These are phyloP conservation scores for Acleris emargana DNA, from an alignment of 2,888 invertebrate genomes.

Conservation along the genomic window DNA sequence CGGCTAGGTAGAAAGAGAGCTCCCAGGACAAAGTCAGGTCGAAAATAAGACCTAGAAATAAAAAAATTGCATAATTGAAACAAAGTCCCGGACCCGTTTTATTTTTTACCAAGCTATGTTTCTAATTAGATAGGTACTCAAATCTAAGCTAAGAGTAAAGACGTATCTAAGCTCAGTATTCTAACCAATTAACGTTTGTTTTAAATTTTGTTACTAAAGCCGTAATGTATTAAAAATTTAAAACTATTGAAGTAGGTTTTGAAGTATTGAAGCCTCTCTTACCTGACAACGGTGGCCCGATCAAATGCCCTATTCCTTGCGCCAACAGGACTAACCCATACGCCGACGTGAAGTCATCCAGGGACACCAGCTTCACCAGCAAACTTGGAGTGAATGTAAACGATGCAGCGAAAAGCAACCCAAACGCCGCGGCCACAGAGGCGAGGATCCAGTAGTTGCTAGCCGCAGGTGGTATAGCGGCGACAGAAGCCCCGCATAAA, in stretches of 20 bases:
- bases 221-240: not conserved
- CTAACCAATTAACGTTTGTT: too few relatives aligned
- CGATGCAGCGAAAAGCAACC: conserved; percentile 95
- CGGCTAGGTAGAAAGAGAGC: conserved; percentile 91
- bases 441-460: conserved; percentile 78
- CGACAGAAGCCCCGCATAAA: conserved; percentile 85
- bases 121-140: too few relatives aligned
- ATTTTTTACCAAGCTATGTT: too few relatives aligned
- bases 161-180: too few relatives aligned
- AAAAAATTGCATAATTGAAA: not conserved
- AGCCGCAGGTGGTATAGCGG: conserved; percentile 83
- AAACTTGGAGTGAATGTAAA: conserved; percentile 96
- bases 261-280: conserved; percentile 29
- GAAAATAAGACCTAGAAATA: conserved; percentile 87
- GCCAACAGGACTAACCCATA: conserved; percentile 95
- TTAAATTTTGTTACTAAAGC: too few relatives aligned
- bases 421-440: conserved; percentile 87
- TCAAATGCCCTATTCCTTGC: conserved; percentile 95
- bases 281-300: conserved; percentile 97
- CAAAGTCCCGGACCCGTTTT: not conserved
- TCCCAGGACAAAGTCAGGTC: conserved; percentile 90
- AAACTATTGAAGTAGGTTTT: too few relatives aligned
- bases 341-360: conserved; percentile 96
- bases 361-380: conserved; percentile 92
- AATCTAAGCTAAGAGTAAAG: too few relatives aligned